phyloP scores from a whole-genome alignment of 1,140 invertebrate genomes.

The Solenopsis fugax region DNA sequence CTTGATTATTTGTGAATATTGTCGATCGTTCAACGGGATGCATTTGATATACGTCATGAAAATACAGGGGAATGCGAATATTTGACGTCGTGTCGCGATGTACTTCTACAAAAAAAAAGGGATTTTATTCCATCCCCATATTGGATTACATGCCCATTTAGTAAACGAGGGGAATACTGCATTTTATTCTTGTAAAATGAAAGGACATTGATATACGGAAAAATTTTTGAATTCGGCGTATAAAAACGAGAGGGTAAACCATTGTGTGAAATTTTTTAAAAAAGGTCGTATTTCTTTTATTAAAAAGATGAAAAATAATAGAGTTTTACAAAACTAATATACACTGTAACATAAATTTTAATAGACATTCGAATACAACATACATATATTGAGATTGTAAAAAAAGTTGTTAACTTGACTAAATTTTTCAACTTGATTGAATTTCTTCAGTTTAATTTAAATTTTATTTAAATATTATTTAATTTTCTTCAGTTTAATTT shows the following conservation, averaged over 20 bases:
- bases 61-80: constrained; percentile 17
- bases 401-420: no score
- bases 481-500: no score
- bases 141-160: neutral
- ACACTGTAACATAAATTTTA: neutral
- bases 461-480: no score
- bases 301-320: neutral
- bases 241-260: neutral
- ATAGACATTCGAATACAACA: neutral
- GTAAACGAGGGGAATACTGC: constrained; percentile 6
- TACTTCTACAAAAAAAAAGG: constrained; percentile 9
- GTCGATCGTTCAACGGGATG: constrained; percentile 48
- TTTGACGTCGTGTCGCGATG: constrained; percentile 5
- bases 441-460: no score
- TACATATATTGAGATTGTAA: neutral
- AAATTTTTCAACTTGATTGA: no score
- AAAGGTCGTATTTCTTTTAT: neutral
- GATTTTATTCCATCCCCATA: neutral
- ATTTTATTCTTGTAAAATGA: neutral
- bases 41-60: constrained; percentile 33
- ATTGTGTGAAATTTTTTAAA: neutral
- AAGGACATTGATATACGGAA: neutral
- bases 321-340: neutral
- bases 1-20: constrained; percentile 54
- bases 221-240: neutral